A percentile compares a stretch with the other conserved stretches of the same genome.
phyloP scores from a whole-genome alignment of 2,113 vertebrate genomes.

The Bambusicola thoracicus region DNA sequence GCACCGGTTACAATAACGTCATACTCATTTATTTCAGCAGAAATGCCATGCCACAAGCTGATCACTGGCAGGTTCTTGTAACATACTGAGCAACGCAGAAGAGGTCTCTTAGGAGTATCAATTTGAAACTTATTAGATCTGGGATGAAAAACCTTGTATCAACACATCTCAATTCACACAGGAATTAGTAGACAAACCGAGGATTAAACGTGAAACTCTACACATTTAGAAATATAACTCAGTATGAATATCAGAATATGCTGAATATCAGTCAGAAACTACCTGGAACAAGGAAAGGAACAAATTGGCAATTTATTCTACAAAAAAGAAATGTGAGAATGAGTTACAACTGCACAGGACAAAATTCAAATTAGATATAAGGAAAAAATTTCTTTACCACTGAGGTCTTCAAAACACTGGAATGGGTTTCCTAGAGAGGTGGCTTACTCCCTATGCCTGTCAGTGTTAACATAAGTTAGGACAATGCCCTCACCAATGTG shows the following conservation, averaged over 20 bases:
- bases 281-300: fast-evolving
- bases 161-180: background rate
- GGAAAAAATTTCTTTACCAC: background rate
- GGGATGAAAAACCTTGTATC: background rate
- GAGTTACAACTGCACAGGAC: background rate
- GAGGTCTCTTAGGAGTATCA: background rate
- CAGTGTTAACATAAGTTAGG: background rate
- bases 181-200: background rate
- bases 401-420: no score
- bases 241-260: background rate
- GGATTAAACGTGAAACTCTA: background rate
- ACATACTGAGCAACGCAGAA: background rate
- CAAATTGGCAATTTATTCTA: background rate
- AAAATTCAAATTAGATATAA: background rate
- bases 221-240: background rate
- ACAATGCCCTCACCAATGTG: background rate
- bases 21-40: background rate
- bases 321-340: background rate
- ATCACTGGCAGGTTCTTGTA: background rate
- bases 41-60: background rate
- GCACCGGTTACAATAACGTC: background rate
- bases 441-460: background rate
- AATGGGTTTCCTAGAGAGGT: background rate
- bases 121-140: background rate
- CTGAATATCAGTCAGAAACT: background rate